Evolutionary conservation across 2,797 vertebrate genomes (phyloP).

Genomic region (Pangasius djambal): DNA sequence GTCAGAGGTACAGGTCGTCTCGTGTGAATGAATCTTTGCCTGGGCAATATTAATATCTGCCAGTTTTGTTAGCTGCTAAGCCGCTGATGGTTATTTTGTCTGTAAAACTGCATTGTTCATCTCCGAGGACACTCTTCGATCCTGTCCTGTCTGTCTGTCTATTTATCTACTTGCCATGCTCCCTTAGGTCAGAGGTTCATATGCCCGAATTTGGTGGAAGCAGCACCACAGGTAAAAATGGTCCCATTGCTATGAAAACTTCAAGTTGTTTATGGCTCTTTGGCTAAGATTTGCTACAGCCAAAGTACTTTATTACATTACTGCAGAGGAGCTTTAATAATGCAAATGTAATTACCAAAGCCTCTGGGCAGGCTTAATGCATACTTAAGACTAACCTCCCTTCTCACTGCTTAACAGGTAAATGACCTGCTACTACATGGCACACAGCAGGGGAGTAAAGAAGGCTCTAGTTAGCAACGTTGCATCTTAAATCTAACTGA

Average conservation of each 20-base stretch:
- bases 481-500: conserved; percentile 1
- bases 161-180: neutral
- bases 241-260: conserved; percentile 24
- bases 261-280: conserved; percentile 51
- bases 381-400: conserved; percentile 62
- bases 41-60: neutral
- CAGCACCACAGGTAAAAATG: neutral
- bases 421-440: conserved; percentile 54
- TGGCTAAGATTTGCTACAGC: conserved; percentile 35
- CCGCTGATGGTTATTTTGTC: neutral
- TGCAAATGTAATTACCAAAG: conserved; percentile 77
- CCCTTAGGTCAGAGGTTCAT: neutral
- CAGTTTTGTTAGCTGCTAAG: neutral
- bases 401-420: conserved; percentile 66
- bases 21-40: neutral
- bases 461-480: neutral
- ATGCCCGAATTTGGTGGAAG: neutral
- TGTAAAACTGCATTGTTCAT: neutral
- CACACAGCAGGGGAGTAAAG: conserved; percentile 19
- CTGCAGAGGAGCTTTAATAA: conserved; percentile 74
- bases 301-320: conserved; percentile 73
- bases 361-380: conserved; percentile 58
- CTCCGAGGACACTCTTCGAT: no score
- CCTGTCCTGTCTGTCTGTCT: neutral
- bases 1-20: neutral